Percentiles rank a stretch among this genome's conserved stretches.
phyloP scores from a whole-genome alignment of 2,888 invertebrate genomes.

The Erpobdella octoculata region DNA sequence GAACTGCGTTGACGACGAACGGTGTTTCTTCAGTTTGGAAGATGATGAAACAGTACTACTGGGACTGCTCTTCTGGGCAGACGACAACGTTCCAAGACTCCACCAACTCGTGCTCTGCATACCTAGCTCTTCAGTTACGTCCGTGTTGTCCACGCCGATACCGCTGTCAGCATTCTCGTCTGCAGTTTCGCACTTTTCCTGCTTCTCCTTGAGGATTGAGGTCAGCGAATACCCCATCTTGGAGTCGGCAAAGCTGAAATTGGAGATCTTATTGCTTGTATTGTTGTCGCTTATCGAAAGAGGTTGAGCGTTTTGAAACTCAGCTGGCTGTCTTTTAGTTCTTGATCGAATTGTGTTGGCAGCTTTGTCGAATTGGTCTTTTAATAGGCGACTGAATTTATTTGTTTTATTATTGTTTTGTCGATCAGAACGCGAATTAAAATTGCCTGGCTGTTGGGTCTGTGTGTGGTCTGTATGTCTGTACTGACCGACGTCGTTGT shows the following conservation, averaged over 20 bases:
- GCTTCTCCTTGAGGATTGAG: not conserved
- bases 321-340: not conserved
- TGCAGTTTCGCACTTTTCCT: not conserved
- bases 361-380: conserved; percentile 3
- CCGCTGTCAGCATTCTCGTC: conserved; percentile 21
- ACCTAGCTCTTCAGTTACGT: not conserved
- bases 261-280: conserved; percentile 13
- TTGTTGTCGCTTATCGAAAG: not conserved
- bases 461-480: not conserved
- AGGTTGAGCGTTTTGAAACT: not conserved
- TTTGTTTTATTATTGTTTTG: not conserved
- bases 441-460: not conserved
- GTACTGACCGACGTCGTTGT: not conserved
- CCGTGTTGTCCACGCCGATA: conserved; percentile 12
- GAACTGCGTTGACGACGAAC: not conserved
- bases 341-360: not conserved
- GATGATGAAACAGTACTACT: not conserved
- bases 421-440: too few relatives aligned
- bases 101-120: conserved; percentile 10
- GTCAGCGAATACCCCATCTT: conserved; percentile 17
- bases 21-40: not conserved
- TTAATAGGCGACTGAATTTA: not conserved
- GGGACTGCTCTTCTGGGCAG: not conserved
- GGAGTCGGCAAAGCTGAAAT: conserved; percentile 22
- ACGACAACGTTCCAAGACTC: not conserved